Evolutionary conservation across 1,140 invertebrate species (phyloP), one percentile per base, ranked within the genome.

Genomic region (Neodiprion lecontei): DNA sequence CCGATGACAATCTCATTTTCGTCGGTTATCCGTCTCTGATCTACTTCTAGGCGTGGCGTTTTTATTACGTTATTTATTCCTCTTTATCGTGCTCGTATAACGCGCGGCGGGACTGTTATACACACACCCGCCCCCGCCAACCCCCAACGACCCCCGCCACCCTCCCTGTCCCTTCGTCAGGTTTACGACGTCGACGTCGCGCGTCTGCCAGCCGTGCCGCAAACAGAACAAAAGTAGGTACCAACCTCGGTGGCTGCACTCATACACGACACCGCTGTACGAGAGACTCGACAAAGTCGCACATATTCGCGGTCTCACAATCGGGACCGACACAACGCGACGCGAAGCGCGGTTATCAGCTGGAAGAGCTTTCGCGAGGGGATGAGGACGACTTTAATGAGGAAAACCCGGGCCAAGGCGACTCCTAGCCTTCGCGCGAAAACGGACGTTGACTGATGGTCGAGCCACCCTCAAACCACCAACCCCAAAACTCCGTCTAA

Each of bases 381-480:
- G 53, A 61, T 61, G 28, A 61, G 28, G 28, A 40, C 28, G 28
- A 61, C 53, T 61, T 61, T 61, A 61, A 61, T 61, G 53, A 61
- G 53, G 53, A 61, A 61, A 61, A 17, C 53, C 53, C 53, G 53
- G 4, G 53, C 53, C 53, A 61, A 61, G 53, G 53, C 53, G 53
- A 61, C 53, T 61, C 53, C 53, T 9, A 17, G 4, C 53, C 53
- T 61, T 17, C n/a, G 8, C 53, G 53, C n/a, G 53, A 5, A 17
- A 61, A 61, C 53, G 53, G 53, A 61, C 53, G 53, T 61, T 61
- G 53, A 61, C 53, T 61, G 53, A 61, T 61, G 53, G 53, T 61
- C 53, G 53, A 9, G 11, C 53, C 53, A 12, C 28, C 67, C 50
- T 74, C 66, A 53, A 69, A 74, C 73, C 23, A 40, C 69, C 76